Conservation (phyloP, 2,888 invertebrate genomes). For the Latrodectus hesperus region DNA sequence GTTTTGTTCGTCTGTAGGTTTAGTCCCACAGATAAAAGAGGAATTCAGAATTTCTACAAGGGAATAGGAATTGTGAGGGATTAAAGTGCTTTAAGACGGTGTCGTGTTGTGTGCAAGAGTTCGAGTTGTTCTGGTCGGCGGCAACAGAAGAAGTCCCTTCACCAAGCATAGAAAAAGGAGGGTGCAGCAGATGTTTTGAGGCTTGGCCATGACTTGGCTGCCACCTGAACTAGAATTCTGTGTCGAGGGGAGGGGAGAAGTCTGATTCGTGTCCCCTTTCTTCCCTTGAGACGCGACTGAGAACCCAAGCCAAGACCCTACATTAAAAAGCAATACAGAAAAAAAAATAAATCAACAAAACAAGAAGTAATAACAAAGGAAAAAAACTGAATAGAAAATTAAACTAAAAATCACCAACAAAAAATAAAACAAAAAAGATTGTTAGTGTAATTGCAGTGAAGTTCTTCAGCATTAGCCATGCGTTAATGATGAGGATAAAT, state of each 20-base stretch:
- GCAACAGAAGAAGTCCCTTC: slow-evolving; percentile 35
- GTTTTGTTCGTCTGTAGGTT: neutral
- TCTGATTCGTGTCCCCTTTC: slow-evolving; percentile 15
- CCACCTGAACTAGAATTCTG: slow-evolving; percentile 28
- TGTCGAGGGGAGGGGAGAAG: slow-evolving; percentile 11
- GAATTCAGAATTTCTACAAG: slow-evolving; percentile 2
- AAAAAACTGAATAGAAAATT: slow-evolving; percentile 17
- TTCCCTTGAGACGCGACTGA: slow-evolving; percentile 47
- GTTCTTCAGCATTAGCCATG: too few relatives aligned
- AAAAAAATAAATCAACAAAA: slow-evolving; percentile 22
- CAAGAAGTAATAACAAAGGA: slow-evolving; percentile 17
- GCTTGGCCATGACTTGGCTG: slow-evolving; percentile 12
- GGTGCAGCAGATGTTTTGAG: slow-evolving; percentile 28
- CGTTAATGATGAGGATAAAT: too few relatives aligned
- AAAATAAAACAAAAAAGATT: too few relatives aligned
- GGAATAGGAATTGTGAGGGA: neutral
- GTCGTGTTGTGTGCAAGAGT: slow-evolving; percentile 11
- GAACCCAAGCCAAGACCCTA: slow-evolving; percentile 57
- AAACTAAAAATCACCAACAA: neutral
- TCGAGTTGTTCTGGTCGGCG: slow-evolving; percentile 6
- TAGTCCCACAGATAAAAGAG: neutral
- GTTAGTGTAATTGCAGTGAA: too few relatives aligned
- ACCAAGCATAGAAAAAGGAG: slow-evolving; percentile 54
- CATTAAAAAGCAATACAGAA: slow-evolving; percentile 59
- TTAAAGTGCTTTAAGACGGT: slow-evolving; percentile 17